Evolutionary conservation across 2,113 vertebrate species (phyloP).

Genomic region (Siniperca chuatsi): DNA sequence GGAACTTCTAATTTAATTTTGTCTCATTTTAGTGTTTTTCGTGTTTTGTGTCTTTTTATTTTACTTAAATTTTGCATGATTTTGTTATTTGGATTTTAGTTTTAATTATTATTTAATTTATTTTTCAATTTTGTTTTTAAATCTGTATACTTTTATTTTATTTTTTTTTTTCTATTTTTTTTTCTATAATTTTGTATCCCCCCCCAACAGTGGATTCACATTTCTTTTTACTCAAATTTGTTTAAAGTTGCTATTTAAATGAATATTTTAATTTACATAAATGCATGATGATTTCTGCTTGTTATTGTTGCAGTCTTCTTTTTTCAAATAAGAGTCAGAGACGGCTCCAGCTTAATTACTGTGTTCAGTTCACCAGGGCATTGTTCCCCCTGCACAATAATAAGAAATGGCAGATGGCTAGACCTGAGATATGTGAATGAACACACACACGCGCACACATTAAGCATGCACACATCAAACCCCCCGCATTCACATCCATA

Average conservation of each 20-base stretch:
- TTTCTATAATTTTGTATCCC: not conserved
- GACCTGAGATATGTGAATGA: not conserved
- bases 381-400: conserved; percentile 33
- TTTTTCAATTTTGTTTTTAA: not conserved
- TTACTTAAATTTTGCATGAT: too few relatives aligned
- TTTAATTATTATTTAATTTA: too few relatives aligned
- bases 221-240: not conserved
- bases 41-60: not conserved
- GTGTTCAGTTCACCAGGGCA: conserved; percentile 27
- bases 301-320: not conserved
- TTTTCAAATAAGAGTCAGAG: not conserved
- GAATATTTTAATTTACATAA: not conserved
- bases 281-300: not conserved
- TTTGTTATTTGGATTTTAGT: too few relatives aligned
- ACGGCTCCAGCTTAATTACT: conserved; percentile 24
- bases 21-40: not conserved
- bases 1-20: not conserved
- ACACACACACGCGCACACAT: not conserved
- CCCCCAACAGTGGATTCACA: too few relatives aligned
- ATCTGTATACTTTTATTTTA: not conserved
- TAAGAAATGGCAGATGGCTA: conserved; percentile 52
- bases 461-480: conserved; percentile 3
- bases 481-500: not conserved
- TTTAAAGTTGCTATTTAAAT: too few relatives aligned
- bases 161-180: not conserved